These are phyloP conservation scores for Pyrocoelia pectoralis DNA, from an alignment of 2,888 invertebrate species.

Conservation along the genomic window DNA sequence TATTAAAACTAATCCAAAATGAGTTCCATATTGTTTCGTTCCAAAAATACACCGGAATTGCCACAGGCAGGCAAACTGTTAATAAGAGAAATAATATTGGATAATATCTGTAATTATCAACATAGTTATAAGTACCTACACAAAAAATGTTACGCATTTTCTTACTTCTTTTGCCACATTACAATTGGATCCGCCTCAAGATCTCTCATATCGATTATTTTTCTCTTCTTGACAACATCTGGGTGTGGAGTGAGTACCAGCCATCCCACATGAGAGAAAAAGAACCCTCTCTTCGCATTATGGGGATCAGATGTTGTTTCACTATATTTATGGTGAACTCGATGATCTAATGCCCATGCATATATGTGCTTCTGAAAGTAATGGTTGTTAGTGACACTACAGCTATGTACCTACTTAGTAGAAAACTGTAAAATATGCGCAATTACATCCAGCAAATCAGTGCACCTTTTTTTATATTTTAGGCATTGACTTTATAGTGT, in stretches of 20 bases:
- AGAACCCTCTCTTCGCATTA: conserved; percentile 78
- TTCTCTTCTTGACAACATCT: conserved; percentile 73
- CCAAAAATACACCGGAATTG: conserved; percentile 86
- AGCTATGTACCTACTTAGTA: too few species aligned
- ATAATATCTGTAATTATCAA: conserved; percentile 66
- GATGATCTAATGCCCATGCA: conserved; percentile 87
- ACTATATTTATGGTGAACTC: conserved; percentile 89
- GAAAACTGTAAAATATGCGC: too few species aligned
- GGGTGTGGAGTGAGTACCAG: conserved; percentile 85
- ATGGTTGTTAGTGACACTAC: too few species aligned
- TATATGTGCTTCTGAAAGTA: conserved; percentile 77
- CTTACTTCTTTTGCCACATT: conserved; percentile 75
- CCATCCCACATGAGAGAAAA: conserved; percentile 94
- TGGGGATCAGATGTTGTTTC: conserved; percentile 89
- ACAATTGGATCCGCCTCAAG: conserved; percentile 77
- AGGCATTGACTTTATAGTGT: too few species aligned
- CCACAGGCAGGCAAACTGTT: conserved; percentile 75
- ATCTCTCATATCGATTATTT: conserved; percentile 74
- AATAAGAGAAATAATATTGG: conserved; percentile 78
- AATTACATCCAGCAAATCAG: too few species aligned
- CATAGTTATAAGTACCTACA: neutral
- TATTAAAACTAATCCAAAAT: conserved; percentile 84
- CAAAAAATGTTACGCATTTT: neutral
- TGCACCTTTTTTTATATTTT: too few species aligned
- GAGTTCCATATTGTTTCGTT: conserved; percentile 78